These are phyloP conservation scores for Rhyacophila evoluta DNA, from an alignment of 2,888 invertebrate genomes.

Conservation along the genomic window DNA sequence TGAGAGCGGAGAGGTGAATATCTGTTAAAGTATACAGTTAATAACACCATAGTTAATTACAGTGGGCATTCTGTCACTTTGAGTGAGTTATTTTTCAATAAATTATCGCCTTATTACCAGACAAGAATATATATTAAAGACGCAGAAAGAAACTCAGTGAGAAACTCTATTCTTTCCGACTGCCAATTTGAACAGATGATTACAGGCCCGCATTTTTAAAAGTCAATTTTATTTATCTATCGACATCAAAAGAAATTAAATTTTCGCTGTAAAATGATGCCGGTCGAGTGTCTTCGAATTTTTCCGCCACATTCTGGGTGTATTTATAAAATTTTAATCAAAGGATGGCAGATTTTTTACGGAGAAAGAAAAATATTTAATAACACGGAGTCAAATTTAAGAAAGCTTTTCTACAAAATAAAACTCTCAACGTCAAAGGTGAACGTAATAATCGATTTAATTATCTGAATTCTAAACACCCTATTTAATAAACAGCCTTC, in stretches of 20 bases:
- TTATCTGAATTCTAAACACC: too few relatives aligned
- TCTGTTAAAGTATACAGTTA: too few relatives aligned
- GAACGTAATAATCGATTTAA: background rate
- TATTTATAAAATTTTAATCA: background rate
- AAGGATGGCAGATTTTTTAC: background rate
- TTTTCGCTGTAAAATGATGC: background rate
- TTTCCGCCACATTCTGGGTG: background rate
- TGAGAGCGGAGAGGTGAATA: too few relatives aligned
- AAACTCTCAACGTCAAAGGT: background rate
- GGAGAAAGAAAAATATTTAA: background rate
- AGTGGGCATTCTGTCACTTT: too few relatives aligned
- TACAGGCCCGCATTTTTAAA: background rate
- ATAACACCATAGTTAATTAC: too few relatives aligned
- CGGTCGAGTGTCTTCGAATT: background rate
- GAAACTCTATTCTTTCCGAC: background rate
- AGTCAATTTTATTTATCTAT: constrained; percentile 4
- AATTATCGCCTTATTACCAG: background rate
- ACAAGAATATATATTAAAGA: background rate
- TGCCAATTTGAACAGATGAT: background rate
- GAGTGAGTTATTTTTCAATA: background rate
- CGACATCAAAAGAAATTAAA: background rate
- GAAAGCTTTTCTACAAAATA: background rate
- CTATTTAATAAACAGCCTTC: too few relatives aligned
- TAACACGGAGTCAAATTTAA: background rate
- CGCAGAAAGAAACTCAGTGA: background rate